Evolutionary conservation across 2,888 invertebrate genomes (phyloP).

Genomic region (Rhamphomyia laevipes): DNA sequence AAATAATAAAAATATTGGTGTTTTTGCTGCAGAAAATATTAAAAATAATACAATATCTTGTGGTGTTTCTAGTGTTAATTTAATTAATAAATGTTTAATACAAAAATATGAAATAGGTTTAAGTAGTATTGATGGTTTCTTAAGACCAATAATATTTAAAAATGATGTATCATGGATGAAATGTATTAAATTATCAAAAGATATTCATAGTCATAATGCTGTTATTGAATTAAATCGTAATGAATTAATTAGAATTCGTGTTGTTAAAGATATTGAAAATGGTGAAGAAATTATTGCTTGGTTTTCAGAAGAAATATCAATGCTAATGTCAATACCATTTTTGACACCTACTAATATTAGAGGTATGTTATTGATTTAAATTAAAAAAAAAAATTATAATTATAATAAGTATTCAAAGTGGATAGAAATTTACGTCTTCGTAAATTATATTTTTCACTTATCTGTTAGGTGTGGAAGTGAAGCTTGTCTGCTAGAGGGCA

Average conservation of each 20-base stretch:
- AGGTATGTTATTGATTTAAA: too few species aligned
- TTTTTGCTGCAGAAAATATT: conserved; percentile 11
- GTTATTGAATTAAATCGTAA: conserved; percentile 27
- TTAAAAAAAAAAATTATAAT: too few species aligned
- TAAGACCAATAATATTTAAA: background rate
- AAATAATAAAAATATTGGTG: conserved; percentile 7
- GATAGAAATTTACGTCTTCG: too few species aligned
- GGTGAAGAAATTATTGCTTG: conserved; percentile 67
- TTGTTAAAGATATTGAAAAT: conserved; percentile 38
- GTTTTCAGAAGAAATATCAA: conserved; percentile 67
- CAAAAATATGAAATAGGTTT: background rate
- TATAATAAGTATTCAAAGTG: too few species aligned
- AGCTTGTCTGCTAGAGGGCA: too few species aligned
- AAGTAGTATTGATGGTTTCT: background rate
- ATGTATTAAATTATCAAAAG: conserved; percentile 41
- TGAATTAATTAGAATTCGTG: conserved; percentile 30
- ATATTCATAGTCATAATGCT: conserved; percentile 45
- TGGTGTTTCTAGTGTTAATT: conserved; percentile 6
- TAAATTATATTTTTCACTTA: too few species aligned
- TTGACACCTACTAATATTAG: conserved; percentile 66
- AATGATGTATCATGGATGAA: conserved; percentile 24
- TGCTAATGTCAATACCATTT: conserved; percentile 65
- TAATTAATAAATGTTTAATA: conserved; percentile 1
- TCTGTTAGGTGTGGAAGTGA: too few species aligned
- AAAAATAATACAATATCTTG: conserved; percentile 12